Evolutionary conservation across 2,888 invertebrate species (phyloP).

Genomic region (Calameuta idolon): DNA sequence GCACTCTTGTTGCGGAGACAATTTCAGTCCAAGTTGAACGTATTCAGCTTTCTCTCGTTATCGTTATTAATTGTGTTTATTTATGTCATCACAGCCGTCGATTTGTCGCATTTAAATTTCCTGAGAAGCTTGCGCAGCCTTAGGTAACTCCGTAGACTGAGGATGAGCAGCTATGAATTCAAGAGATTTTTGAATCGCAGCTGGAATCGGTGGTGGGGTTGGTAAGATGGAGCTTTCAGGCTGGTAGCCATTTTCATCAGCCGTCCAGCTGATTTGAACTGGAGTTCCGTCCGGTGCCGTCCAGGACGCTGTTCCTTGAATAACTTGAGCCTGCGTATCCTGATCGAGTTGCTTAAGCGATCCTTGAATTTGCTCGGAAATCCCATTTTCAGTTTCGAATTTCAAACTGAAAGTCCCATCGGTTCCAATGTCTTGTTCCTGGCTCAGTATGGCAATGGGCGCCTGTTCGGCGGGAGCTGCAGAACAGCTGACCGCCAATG

Average conservation of each 20-base stretch:
- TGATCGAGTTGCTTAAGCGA: slow-evolving; percentile 13
- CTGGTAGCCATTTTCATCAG: slow-evolving; percentile 32
- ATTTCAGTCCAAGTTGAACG: background rate
- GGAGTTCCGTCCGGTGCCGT: slow-evolving; percentile 32
- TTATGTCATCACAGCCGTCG: background rate
- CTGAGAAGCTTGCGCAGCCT: background rate
- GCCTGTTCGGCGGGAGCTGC: background rate
- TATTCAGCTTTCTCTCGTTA: background rate
- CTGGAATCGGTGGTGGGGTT: slow-evolving; percentile 32
- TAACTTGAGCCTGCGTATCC: slow-evolving; percentile 25
- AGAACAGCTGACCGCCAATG: background rate
- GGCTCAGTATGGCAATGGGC: slow-evolving; percentile 40
- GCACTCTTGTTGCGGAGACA: background rate
- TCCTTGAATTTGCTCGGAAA: slow-evolving; percentile 25
- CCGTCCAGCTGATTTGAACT: slow-evolving; percentile 27
- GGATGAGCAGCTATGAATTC: slow-evolving; percentile 37
- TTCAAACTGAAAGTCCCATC: slow-evolving; percentile 49
- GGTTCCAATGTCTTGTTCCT: slow-evolving; percentile 47
- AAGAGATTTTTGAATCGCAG: slow-evolving; percentile 35
- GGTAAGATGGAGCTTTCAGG: slow-evolving; percentile 34
- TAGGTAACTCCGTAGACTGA: background rate
- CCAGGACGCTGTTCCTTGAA: slow-evolving; percentile 32
- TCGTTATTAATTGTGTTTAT: background rate
- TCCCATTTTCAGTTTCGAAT: slow-evolving; percentile 53
- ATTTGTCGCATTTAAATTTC: background rate